Conservation (phyloP, 2,113 vertebrate species). For the Zosterops lateralis region DNA sequence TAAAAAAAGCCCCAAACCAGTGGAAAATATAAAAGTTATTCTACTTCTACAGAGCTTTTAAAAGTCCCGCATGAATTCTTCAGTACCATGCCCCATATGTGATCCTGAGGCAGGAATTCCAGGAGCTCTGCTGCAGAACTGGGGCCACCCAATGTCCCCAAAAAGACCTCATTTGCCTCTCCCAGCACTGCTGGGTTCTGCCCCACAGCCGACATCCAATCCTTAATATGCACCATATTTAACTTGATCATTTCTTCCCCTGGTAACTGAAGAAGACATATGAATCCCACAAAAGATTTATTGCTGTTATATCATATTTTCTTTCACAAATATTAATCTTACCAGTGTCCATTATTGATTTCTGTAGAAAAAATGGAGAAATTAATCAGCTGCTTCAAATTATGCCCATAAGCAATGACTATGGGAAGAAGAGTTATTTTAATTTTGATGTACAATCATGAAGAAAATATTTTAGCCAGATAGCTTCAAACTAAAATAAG, state of each 20-base stretch:
- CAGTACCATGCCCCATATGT: fast-evolving
- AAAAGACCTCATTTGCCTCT: neutral
- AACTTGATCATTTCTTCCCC: neutral
- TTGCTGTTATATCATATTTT: neutral
- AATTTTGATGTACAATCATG: slow-evolving; percentile 52
- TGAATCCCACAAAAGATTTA: neutral
- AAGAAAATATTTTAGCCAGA: slow-evolving; percentile 51
- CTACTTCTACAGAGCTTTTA: neutral
- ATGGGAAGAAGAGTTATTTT: slow-evolving; percentile 17
- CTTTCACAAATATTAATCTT: slow-evolving; percentile 31
- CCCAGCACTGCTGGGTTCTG: neutral
- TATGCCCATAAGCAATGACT: slow-evolving; percentile 30
- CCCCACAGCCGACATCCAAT: neutral
- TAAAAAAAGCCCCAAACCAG: neutral
- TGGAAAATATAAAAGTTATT: neutral
- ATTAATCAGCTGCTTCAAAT: slow-evolving; percentile 50
- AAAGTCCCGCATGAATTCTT: neutral
- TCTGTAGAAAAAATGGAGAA: neutral
- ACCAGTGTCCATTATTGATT: slow-evolving; percentile 25
- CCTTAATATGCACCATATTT: neutral
- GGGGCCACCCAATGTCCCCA: no score
- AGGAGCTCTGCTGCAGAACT: neutral
- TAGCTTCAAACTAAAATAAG: slow-evolving; percentile 5
- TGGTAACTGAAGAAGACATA: neutral
- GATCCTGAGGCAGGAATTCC: neutral